These are phyloP conservation scores for Mola mola DNA, from an alignment of 2,113 vertebrate genomes.

Conservation along the genomic window DNA sequence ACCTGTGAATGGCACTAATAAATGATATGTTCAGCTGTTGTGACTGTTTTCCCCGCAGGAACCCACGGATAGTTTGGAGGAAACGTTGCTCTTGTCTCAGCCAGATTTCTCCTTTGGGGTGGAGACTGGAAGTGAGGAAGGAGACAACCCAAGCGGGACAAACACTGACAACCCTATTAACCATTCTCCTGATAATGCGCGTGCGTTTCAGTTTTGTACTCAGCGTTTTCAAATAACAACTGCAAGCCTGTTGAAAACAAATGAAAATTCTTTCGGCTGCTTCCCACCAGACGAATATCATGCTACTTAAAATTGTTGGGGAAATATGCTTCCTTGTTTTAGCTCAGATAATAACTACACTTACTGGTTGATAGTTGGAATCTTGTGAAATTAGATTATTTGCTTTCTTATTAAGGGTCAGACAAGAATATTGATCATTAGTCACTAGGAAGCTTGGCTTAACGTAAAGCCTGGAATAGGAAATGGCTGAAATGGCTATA, in stretches of 20 bases:
- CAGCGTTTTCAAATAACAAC: not conserved
- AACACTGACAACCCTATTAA: conserved; percentile 87
- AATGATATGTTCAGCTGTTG: not conserved
- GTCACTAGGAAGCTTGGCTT: no score
- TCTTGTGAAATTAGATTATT: no score
- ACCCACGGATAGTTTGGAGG: conserved; percentile 93
- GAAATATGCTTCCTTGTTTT: not conserved
- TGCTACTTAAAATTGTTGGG: not conserved
- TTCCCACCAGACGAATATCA: not conserved
- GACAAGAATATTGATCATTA: no score
- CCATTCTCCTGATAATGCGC: conserved; percentile 81
- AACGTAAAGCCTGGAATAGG: no score
- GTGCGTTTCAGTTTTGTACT: conserved; percentile 75
- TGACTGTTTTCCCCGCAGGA: conserved; percentile 86
- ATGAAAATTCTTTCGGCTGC: not conserved
- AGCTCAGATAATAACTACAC: not conserved
- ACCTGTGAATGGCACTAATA: not conserved
- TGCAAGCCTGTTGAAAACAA: not conserved
- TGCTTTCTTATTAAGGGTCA: no score
- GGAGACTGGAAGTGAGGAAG: conserved; percentile 84
- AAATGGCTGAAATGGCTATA: no score
- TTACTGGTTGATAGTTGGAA: no score
- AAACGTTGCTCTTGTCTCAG: conserved; percentile 89
- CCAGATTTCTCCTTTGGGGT: conserved; percentile 86
- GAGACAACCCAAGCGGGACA: conserved; percentile 79